Percentiles rank a stretch among this genome's conserved stretches.
These are phyloP conservation scores for Pachymerium ferrugineum DNA, from an alignment of 2,888 invertebrate genomes.

Conservation along the genomic window DNA sequence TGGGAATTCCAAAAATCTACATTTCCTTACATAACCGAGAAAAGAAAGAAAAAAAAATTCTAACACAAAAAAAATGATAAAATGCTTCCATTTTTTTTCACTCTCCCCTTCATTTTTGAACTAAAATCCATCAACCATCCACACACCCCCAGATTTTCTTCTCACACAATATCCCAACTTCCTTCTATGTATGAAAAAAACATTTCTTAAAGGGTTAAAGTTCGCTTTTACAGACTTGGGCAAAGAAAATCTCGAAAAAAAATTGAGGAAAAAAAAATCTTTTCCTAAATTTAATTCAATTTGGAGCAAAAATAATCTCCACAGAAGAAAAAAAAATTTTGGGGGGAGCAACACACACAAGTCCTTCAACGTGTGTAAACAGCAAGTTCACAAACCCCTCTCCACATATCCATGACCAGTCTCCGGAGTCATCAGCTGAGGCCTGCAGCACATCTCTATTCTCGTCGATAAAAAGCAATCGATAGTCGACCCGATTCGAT, in stretches of 20 bases:
- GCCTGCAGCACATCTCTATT: slow-evolving; percentile 1
- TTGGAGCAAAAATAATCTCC: too few species aligned
- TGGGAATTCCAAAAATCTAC: slow-evolving; percentile 11
- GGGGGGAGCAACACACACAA: background rate
- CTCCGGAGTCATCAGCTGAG: background rate
- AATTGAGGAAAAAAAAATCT: background rate
- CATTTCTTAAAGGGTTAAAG: too few species aligned
- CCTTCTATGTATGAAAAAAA: too few species aligned
- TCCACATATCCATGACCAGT: background rate
- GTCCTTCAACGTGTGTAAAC: slow-evolving; percentile 6
- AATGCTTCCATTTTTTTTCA: background rate
- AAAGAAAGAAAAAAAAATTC: background rate
- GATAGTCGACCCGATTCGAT: slow-evolving; percentile 2
- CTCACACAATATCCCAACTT: too few species aligned
- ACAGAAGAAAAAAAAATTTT: too few species aligned
- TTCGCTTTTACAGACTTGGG: too few species aligned
- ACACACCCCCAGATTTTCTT: too few species aligned
- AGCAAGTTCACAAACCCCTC: background rate
- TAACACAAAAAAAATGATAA: background rate
- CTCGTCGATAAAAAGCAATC: background rate
- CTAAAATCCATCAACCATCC: background rate
- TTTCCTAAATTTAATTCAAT: background rate
- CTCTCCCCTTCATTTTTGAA: background rate
- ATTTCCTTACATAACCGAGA: background rate
- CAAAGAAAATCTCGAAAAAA: too few species aligned